A percentile compares a stretch with the other conserved stretches of the same genome.
These are phyloP conservation scores for Aegithalos caudatus DNA, from an alignment of 2,113 vertebrate genomes.

Conservation along the genomic window DNA sequence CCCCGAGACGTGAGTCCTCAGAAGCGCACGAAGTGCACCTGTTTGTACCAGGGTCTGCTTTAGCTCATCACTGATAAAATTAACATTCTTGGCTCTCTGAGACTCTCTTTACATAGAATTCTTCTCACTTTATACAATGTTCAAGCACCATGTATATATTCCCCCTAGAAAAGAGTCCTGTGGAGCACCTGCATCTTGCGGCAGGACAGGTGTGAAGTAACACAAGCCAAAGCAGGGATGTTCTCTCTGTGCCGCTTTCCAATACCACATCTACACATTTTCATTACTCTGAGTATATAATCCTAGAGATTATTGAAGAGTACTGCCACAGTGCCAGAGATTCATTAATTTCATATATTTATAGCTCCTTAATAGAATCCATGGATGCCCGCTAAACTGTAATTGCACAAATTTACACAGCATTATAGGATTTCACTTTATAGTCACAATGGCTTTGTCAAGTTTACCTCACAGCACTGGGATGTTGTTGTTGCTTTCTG, in stretches of 20 bases:
- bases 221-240: accelerated
- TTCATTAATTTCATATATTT: not conserved
- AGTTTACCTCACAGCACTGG: not conserved
- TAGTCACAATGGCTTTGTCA: not conserved
- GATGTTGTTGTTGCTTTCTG: not conserved
- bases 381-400: not conserved
- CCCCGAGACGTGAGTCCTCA: not conserved
- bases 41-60: not conserved
- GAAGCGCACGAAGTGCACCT: not conserved
- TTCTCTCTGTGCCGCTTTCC: not conserved
- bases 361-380: not conserved
- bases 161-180: not conserved
- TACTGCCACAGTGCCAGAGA: not conserved
- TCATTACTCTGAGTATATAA: not conserved
- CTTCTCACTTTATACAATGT: not conserved
- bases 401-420: not conserved
- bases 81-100: not conserved
- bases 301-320: not conserved
- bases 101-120: not conserved
- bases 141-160: not conserved
- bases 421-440: not conserved
- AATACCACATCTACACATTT: not conserved
- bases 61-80: not conserved
- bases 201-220: not conserved
- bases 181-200: not conserved